Evolutionary conservation across 2,888 invertebrate genomes (phyloP), one percentile per base, ranked within the genome.

Genomic region (Ethmia dodecea): DNA sequence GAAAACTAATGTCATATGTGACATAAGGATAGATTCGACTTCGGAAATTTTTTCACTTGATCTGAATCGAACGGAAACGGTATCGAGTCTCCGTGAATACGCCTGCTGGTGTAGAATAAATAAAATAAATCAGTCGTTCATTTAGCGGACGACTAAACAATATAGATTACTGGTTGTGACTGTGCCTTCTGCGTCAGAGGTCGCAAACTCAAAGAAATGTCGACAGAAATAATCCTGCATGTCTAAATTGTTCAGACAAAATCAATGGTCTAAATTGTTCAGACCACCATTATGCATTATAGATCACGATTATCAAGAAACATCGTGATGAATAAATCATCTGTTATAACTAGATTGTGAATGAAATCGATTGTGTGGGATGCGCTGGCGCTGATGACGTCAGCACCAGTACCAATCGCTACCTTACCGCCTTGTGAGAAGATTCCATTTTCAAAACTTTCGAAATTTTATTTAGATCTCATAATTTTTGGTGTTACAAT

Each of bases 371-470:
- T 59, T 67, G 70, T 71, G 72, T 71, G 57, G 72, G 75, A 68
- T 69, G 76, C 62, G 63, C 73, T 39, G 68, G 74, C 74, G 72
- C 63, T 60, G 52, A 24, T 77, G 67, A 73, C 78, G 72, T 72
- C 74, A 77, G 16, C 33, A 29, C 51, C 44, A 55, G 13, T 22
- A 35, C 39, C 59, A 60, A 54, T 55, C 47, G 50, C 47, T 47
- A 56, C 62, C 55, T 55, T 52, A 56, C 16, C 29, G 16, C 60
- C 61, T 45, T 65, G 55, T 55, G 54, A 51, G 58, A 33, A 51
- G 47, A 61, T 55, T 50, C 50, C 48, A 55, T 57, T 59, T 56
- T 57, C 51, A 48, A 57, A 52, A n/a, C 20, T 32, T 27, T 31
- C 11, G 28, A 28, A 28, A 6, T 30, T 26, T 2, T n/a, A n/a